A percentile compares a stretch with the other conserved stretches of the same genome.
These are phyloP conservation scores for Acromyrmex heyeri DNA, from an alignment of 1,140 invertebrate genomes.

Conservation along the genomic window DNA sequence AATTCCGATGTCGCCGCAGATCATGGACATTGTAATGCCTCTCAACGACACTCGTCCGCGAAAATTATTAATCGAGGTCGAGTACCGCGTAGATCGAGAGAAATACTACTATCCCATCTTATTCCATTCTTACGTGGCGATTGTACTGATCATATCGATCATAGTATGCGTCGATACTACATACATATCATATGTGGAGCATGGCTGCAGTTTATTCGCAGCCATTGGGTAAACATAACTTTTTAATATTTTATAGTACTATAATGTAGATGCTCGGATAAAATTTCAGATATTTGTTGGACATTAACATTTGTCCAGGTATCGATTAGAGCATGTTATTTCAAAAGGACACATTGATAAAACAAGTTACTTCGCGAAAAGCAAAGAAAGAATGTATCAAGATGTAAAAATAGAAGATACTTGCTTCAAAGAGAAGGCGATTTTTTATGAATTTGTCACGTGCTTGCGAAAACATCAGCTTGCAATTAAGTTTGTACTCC, in stretches of 20 bases:
- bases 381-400: too few species aligned
- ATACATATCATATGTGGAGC: slow-evolving; percentile 4
- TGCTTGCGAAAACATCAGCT: too few species aligned
- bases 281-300: not conserved
- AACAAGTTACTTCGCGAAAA: too few species aligned
- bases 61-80: not conserved
- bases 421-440: too few species aligned
- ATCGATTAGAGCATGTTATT: too few species aligned
- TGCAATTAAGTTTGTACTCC: too few species aligned
- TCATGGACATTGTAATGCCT: slow-evolving; percentile 17
- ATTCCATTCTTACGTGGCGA: not conserved
- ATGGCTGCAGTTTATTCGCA: slow-evolving; percentile 29
- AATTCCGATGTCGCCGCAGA: not conserved
- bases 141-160: not conserved
- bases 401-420: too few species aligned
- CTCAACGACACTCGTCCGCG: not conserved
- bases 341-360: too few species aligned
- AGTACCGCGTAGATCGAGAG: not conserved
- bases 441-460: too few species aligned
- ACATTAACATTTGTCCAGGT: not conserved
- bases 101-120: slow-evolving; percentile 36
- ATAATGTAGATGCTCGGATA: not conserved
- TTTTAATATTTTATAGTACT: not conserved
- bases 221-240: slow-evolving; percentile 13
- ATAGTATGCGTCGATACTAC: slow-evolving; percentile 6